Percentiles rank a stretch among this genome's conserved stretches.
These are phyloP conservation scores for Pristionchus entomophagus DNA, from an alignment of 2,888 invertebrate genomes.

Conservation along the genomic window DNA sequence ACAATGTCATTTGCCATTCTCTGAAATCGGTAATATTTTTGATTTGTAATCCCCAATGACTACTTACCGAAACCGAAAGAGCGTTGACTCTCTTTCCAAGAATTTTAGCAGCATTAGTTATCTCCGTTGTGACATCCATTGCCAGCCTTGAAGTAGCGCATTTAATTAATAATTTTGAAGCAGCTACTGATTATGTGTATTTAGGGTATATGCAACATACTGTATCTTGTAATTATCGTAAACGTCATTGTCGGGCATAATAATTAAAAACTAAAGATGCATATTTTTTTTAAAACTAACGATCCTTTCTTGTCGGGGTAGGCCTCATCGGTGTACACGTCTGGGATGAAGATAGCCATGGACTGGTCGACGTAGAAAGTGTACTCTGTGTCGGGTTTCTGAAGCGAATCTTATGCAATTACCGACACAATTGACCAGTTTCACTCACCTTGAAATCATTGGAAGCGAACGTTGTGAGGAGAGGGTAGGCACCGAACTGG, in stretches of 20 bases:
- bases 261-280: too few relatives aligned
- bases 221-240: not conserved
- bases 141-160: not conserved
- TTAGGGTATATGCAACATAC: not conserved
- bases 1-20: not conserved
- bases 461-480: slow-evolving; percentile 57
- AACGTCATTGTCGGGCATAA: not conserved
- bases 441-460: slow-evolving; percentile 65
- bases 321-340: not conserved
- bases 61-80: slow-evolving; percentile 44
- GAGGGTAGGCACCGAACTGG: slow-evolving; percentile 52
- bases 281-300: too few relatives aligned
- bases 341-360: slow-evolving; percentile 51
- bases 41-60: not conserved
- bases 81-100: not conserved
- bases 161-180: too few relatives aligned
- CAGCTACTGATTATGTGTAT: too few relatives aligned
- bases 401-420: slow-evolving; percentile 48
- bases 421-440: too few relatives aligned
- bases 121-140: not conserved
- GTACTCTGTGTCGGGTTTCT: not conserved
- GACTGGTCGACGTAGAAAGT: slow-evolving; percentile 66
- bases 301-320: not conserved
- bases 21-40: not conserved
- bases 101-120: not conserved